Conservation (phyloP, 1,140 invertebrate species). For the Philopotamus ludificatus region DNA sequence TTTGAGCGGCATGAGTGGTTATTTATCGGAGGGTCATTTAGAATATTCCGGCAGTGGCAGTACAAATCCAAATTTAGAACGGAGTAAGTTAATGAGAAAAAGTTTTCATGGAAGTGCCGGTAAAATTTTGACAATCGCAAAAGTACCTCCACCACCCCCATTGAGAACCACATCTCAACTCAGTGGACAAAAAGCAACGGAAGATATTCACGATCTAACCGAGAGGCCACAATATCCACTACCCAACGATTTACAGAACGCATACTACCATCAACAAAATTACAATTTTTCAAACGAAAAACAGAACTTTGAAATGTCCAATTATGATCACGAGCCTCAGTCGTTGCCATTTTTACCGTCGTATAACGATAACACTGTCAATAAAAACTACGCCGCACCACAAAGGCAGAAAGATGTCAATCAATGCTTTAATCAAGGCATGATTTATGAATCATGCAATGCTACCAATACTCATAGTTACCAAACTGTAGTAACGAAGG, state of each 20-base stretch:
- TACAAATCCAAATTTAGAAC: constrained; percentile 79
- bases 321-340: constrained; percentile 61
- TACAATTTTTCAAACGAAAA: constrained; percentile 41
- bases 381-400: constrained; percentile 33
- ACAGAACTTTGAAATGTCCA: constrained; percentile 48
- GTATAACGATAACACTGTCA: constrained; percentile 50
- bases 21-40: constrained; percentile 82
- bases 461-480: constrained; percentile 44
- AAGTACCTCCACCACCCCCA: constrained; percentile 83
- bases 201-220: constrained; percentile 60
- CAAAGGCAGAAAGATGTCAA: constrained; percentile 41
- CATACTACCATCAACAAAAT: constrained; percentile 42
- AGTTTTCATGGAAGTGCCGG: constrained; percentile 83
- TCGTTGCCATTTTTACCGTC: constrained; percentile 65
- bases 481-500: constrained; percentile 71
- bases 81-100: constrained; percentile 85
- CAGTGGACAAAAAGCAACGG: constrained; percentile 64
- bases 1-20: constrained; percentile 67
- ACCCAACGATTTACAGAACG: constrained; percentile 46
- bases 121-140: constrained; percentile 75
- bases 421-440: constrained; percentile 41
- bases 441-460: constrained; percentile 35
- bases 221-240: constrained; percentile 56
- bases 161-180: constrained; percentile 83
- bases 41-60: constrained; percentile 62